Evolutionary conservation across 1,140 invertebrate genomes (phyloP).

Genomic region (Drosophila nebulosa): DNA sequence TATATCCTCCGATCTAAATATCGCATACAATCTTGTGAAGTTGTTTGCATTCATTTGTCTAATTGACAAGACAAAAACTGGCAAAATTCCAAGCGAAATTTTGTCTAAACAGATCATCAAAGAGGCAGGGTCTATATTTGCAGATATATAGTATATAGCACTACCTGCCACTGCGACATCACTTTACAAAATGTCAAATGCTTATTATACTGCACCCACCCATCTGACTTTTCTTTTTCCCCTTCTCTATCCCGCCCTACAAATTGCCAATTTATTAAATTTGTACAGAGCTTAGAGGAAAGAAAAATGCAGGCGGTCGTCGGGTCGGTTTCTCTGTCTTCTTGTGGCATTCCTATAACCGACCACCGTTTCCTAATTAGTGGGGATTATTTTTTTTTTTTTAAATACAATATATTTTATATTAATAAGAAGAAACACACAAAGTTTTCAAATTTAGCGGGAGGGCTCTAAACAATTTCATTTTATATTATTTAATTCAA

Average conservation of each 20-base stretch:
- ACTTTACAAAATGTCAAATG: slow-evolving; percentile 62
- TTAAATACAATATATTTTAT: slow-evolving; percentile 18
- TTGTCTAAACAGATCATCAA: slow-evolving; percentile 63
- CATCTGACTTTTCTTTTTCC: not conserved
- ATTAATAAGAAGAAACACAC: not conserved
- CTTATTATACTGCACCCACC: slow-evolving; percentile 46
- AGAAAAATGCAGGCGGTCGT: slow-evolving; percentile 17
- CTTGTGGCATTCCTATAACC: slow-evolving; percentile 3
- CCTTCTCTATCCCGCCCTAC: slow-evolving; percentile 1
- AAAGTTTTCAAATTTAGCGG: slow-evolving; percentile 17
- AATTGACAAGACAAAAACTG: slow-evolving; percentile 77
- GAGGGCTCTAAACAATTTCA: not conserved
- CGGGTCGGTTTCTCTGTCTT: not conserved
- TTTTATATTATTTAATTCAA: not conserved
- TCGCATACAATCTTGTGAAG: slow-evolving; percentile 67
- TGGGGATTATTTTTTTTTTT: slow-evolving; percentile 48
- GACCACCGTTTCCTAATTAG: slow-evolving; percentile 60
- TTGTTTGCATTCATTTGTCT: slow-evolving; percentile 36
- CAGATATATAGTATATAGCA: slow-evolving; percentile 20
- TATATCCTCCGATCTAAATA: slow-evolving; percentile 33
- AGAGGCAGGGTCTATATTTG: slow-evolving; percentile 36
- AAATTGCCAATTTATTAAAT: slow-evolving; percentile 70
- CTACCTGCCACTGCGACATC: slow-evolving; percentile 35
- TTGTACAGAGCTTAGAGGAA: slow-evolving; percentile 14
- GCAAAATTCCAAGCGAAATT: slow-evolving; percentile 55